Base-by-base conservation (phyloP, 1,140 invertebrate genomes). In the Telenomus remus region DNA sequence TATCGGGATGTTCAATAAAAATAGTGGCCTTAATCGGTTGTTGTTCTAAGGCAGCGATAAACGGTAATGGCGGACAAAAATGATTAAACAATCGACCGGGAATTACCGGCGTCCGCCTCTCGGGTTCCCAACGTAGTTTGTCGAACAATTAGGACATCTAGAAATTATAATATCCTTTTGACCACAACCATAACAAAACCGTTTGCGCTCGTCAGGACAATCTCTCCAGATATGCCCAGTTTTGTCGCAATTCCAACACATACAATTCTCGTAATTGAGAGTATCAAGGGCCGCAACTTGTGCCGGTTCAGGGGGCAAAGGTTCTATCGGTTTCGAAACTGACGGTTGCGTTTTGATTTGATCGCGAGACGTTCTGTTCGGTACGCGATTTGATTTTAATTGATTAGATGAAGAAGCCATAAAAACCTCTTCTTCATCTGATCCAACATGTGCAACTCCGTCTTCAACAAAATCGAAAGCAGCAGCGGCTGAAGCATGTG, bases 171-270 rank as follows among this genome's bases (percentile, higher is more conserved):
- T 15, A 4, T 19, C 15, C 7, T 5, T 14, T 3, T 27, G 3
- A 10, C 46, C 46, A 3, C 46, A 48, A 19, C 46, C 15, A 15
- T 48, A 48, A n/a, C 46, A 48, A 48, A 48, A 48, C 14, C 4
- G 8, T 1, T 16, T 48, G 7, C 46, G 1, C 4, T 1, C 1
- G 9, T 16, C 14, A 19, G 7, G 1, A 13, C 46, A 48, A 1
- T 16, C 3, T 1, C 1, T 27, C 8, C 19, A 48, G 15, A 5
- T 1, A 48, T 48, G 46, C 19, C 46, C 46, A 5, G 46, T 4
- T 9, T 11, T 2, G 1, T 27, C 14, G 9, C 46, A 48, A 48
- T 48, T 48, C 46, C 46, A 48, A 27, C 46, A 48, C 2, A n/a
- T 47, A 12, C 5, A 4, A 6, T 47, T 15, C 4, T 3, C 44